A percentile compares a stretch with the other conserved stretches of the same genome.
Evolutionary conservation across 2,888 invertebrate species (phyloP).

Genomic region (Dryobota labecula): DNA sequence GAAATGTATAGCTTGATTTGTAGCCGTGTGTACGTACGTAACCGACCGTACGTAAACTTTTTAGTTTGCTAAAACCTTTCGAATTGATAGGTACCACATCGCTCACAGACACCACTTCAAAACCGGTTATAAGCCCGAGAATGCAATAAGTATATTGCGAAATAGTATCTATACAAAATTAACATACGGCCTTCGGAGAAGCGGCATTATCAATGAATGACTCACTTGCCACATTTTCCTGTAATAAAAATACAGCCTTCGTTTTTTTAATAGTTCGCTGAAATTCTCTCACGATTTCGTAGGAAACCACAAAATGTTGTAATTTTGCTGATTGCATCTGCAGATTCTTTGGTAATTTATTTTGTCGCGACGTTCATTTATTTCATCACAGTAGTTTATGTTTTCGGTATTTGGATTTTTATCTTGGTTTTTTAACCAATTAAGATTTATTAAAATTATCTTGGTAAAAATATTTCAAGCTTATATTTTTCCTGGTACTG

Average conservation of each 20-base stretch:
- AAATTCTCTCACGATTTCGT: conserved; percentile 36
- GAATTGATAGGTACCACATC: background rate
- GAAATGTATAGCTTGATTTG: too few species aligned
- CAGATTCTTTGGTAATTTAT: conserved; percentile 5
- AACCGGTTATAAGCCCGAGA: conserved; percentile 37
- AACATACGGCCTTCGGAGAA: conserved; percentile 55
- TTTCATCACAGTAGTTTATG: background rate
- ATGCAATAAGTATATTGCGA: conserved; percentile 45
- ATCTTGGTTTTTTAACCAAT: background rate
- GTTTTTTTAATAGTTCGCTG: conserved; percentile 26
- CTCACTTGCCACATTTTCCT: conserved; percentile 40
- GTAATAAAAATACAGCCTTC: conserved; percentile 24
- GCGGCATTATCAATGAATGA: conserved; percentile 35
- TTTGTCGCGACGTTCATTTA: background rate
- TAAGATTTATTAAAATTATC: background rate
- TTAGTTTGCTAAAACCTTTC: background rate
- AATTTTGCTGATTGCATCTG: conserved; percentile 25
- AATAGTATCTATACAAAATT: conserved; percentile 33
- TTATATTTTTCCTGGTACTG: background rate
- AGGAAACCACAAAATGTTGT: conserved; percentile 12
- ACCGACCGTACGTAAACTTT: too few species aligned
- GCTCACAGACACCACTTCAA: background rate
- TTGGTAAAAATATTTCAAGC: background rate
- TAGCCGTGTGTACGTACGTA: too few species aligned
- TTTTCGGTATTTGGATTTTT: background rate